These are phyloP conservation scores for Melinaea marsaeus DNA, from an alignment of 2,888 invertebrate species.

Conservation along the genomic window DNA sequence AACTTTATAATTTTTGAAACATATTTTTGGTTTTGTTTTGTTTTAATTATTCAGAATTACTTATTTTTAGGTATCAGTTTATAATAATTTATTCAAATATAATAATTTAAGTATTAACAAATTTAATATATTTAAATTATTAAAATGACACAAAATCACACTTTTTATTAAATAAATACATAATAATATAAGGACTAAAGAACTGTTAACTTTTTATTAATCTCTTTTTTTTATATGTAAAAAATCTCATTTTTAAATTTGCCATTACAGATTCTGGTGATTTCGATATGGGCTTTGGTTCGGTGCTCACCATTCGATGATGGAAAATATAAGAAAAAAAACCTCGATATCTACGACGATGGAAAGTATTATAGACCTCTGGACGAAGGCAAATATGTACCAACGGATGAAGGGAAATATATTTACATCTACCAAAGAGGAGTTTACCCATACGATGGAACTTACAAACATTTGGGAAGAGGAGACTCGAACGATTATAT, in stretches of 20 bases:
- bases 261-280: conserved; percentile 49
- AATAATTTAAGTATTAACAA: too few species aligned
- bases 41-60: too few species aligned
- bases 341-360: conserved; percentile 55
- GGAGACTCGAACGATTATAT: conserved; percentile 51
- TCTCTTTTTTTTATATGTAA: conserved; percentile 14
- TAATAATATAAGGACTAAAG: too few species aligned
- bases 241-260: conserved; percentile 2
- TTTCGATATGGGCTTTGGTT: conserved; percentile 45
- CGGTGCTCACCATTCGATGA: conserved; percentile 50
- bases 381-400: conserved; percentile 74
- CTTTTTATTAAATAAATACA: too few species aligned
- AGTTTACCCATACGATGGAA: conserved; percentile 37
- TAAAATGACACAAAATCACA: too few species aligned
- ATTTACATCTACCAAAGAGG: conserved; percentile 39
- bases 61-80: too few species aligned
- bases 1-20: too few species aligned
- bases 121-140: too few species aligned
- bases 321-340: conserved; percentile 57
- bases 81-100: too few species aligned
- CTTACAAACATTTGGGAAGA: conserved; percentile 35
- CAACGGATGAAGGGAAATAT: conserved; percentile 54
- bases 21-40: too few species aligned
- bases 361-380: conserved; percentile 65
- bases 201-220: not conserved